Evolutionary conservation across 2,888 invertebrate species (phyloP).

Genomic region (Clostera curtula): DNA sequence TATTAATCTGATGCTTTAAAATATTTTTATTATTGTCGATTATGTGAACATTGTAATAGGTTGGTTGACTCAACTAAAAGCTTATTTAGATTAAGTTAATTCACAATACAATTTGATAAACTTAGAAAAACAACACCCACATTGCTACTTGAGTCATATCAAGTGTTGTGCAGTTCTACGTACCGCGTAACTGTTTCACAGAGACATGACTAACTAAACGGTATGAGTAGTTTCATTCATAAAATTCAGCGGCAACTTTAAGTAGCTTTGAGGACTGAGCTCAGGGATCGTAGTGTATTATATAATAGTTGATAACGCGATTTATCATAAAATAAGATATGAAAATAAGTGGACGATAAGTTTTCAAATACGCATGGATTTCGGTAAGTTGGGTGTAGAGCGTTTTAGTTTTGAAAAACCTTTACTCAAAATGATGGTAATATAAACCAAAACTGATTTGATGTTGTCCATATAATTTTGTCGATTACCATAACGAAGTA

Average conservation of each 20-base stretch:
- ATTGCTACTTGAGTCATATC: conserved; percentile 36
- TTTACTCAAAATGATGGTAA: conserved; percentile 1
- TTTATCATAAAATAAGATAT: conserved; percentile 9
- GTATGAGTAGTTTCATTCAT: conserved; percentile 56
- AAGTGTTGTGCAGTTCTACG: conserved; percentile 36
- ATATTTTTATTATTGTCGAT: no score
- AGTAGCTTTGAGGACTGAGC: conserved; percentile 11
- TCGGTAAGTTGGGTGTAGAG: no score
- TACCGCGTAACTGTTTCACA: conserved; percentile 35
- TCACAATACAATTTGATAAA: conserved; percentile 7
- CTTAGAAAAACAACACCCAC: conserved; percentile 14
- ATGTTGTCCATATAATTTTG: background rate
- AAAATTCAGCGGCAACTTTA: conserved; percentile 23
- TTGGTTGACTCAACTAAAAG: background rate
- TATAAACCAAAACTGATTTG: background rate
- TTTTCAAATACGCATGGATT: no score
- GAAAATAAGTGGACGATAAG: no score
- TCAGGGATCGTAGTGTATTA: conserved; percentile 17
- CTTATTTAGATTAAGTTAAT: background rate
- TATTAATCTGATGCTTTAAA: no score
- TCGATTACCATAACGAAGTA: conserved; percentile 17
- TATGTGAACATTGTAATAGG: no score
- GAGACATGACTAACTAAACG: conserved; percentile 50
- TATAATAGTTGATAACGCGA: conserved; percentile 26
- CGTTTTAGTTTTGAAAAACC: no score